These are phyloP conservation scores for Bostrychus sinensis DNA, from an alignment of 2,113 vertebrate species.

Conservation along the genomic window DNA sequence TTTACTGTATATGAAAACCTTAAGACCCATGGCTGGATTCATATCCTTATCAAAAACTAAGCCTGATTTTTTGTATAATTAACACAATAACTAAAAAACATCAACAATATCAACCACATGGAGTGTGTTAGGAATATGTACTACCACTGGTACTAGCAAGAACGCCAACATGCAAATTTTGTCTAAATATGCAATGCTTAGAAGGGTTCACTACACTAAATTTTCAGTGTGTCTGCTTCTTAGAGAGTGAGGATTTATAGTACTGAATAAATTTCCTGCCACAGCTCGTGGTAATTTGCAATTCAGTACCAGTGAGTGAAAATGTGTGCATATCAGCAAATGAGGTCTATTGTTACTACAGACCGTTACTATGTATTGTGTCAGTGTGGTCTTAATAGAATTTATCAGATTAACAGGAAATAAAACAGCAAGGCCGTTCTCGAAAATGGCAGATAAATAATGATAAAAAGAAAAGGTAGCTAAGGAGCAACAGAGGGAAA, in stretches of 20 bases:
- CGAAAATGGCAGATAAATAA: slow-evolving; percentile 1
- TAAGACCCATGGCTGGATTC: no score
- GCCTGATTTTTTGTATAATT: neutral
- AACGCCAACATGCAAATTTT: neutral
- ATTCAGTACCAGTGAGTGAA: neutral
- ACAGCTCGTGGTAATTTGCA: neutral
- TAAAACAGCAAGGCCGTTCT: neutral
- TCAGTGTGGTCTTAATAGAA: neutral
- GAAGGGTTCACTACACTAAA: neutral
- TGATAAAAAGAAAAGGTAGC: neutral
- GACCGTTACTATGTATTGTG: slow-evolving; percentile 1
- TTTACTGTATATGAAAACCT: no score
- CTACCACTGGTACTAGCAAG: neutral
- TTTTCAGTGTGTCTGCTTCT: neutral
- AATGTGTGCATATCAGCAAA: slow-evolving; percentile 1
- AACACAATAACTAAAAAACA: neutral
- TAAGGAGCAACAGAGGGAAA: neutral
- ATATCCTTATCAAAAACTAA: neutral
- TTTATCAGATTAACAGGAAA: slow-evolving; percentile 22
- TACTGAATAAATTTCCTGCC: slow-evolving; percentile 1
- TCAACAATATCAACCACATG: neutral
- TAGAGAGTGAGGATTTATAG: neutral
- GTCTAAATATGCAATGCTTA: neutral
- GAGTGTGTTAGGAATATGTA: neutral
- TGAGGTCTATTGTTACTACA: neutral